Conservation (phyloP, 2,797 vertebrate species). For the Cyprinella venusta region DNA sequence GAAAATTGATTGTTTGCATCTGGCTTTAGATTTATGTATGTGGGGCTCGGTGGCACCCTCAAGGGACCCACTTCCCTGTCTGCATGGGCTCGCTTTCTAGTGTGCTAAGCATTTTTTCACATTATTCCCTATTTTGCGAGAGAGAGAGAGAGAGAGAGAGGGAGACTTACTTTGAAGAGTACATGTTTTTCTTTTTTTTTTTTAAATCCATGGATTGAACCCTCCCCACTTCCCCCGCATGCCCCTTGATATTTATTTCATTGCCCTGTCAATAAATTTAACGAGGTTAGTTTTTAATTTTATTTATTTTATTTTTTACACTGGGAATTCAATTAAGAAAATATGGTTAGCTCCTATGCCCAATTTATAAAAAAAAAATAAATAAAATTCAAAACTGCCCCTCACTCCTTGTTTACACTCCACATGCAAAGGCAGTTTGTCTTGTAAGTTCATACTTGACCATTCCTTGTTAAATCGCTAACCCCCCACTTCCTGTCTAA, state of each 20-base stretch:
- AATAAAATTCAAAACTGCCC: slow-evolving; percentile 31
- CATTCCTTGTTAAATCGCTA: slow-evolving; percentile 55
- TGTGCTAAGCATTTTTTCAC: slow-evolving; percentile 93
- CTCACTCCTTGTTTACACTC: slow-evolving; percentile 51
- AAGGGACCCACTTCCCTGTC: slow-evolving; percentile 81
- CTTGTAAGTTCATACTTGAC: slow-evolving; percentile 54
- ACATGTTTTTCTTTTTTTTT: slow-evolving; percentile 78
- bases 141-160: slow-evolving; percentile 37
- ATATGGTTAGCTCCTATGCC: slow-evolving; percentile 82
- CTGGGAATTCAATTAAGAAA: slow-evolving; percentile 86
- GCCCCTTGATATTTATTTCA: slow-evolving; percentile 91
- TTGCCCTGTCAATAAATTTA: slow-evolving; percentile 94
- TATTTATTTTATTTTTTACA: slow-evolving; percentile 26
- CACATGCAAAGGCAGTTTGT: slow-evolving; percentile 41
- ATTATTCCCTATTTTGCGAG: slow-evolving; percentile 93
- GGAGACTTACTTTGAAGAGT: slow-evolving; percentile 72
- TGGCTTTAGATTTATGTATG: slow-evolving; percentile 88
- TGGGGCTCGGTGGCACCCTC: slow-evolving; percentile 78
- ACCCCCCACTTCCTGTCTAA: slow-evolving; percentile 63
- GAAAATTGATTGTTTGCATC: slow-evolving; percentile 94
- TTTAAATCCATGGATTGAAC: slow-evolving; percentile 86
- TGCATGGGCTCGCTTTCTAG: slow-evolving; percentile 81
- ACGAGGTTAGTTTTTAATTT: slow-evolving; percentile 86
- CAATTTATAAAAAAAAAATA: slow-evolving; percentile 81
- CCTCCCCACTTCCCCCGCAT: slow-evolving; percentile 75